phyloP scores from a whole-genome alignment of 2,113 vertebrate species.

The Nycticryphes semicollaris region DNA sequence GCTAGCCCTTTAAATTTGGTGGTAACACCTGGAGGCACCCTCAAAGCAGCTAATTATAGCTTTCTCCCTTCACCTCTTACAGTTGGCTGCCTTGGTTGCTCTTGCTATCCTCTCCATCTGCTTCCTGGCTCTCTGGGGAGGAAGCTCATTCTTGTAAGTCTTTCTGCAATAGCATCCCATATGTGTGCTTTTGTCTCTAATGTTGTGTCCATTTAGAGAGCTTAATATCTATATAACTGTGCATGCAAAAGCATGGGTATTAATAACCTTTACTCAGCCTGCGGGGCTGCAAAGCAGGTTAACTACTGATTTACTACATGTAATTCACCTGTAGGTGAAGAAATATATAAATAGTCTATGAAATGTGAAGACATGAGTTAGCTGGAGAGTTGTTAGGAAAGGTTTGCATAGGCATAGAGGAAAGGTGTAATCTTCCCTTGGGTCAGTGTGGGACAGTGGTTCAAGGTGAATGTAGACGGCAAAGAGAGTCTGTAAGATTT shows the following conservation, averaged over 20 bases:
- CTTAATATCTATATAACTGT: background rate
- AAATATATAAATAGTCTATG: background rate
- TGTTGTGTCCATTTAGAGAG: background rate
- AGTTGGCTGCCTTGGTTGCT: background rate
- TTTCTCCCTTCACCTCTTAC: background rate
- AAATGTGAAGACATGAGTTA: background rate
- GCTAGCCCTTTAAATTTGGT: background rate
- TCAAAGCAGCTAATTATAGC: background rate
- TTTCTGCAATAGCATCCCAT: background rate
- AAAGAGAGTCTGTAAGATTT: background rate
- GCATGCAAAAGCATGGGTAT: background rate
- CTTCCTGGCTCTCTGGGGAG: background rate
- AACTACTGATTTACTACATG: background rate
- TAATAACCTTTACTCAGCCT: background rate
- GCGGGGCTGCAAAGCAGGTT: background rate
- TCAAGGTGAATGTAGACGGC: background rate
- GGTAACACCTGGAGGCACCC: background rate
- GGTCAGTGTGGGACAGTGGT: fast-evolving
- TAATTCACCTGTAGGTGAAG: background rate
- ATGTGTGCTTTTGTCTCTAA: background rate
- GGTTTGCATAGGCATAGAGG: background rate
- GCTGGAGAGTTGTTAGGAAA: background rate
- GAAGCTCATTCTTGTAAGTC: background rate
- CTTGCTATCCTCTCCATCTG: background rate
- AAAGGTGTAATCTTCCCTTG: background rate